phyloP scores from a whole-genome alignment of 2,888 invertebrate genomes.

The Cylindroiulus punctatus region DNA sequence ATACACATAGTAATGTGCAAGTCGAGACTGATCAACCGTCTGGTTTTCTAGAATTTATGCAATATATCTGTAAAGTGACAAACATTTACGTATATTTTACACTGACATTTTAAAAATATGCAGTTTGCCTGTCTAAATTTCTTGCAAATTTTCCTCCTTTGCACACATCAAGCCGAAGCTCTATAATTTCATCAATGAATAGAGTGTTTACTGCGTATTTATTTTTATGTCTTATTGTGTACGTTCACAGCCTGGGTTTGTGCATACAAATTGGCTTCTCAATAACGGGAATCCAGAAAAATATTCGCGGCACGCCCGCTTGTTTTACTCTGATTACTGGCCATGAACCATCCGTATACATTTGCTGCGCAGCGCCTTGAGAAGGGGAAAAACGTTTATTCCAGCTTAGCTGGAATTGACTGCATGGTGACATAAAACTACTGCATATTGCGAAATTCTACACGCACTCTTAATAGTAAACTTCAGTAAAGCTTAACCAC shows the following conservation, averaged over 20 bases:
- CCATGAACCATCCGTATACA: not conserved
- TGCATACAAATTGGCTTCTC: constrained; percentile 43
- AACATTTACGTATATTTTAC: too few species aligned
- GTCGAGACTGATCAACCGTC: too few species aligned
- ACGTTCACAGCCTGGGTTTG: not conserved
- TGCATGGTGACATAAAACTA: constrained; percentile 19
- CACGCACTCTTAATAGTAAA: constrained; percentile 7
- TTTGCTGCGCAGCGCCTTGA: not conserved
- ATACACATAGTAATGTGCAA: too few species aligned
- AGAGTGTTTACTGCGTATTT: constrained; percentile 36
- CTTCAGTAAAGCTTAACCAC: constrained; percentile 20
- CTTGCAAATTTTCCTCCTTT: not conserved
- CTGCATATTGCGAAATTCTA: not conserved
- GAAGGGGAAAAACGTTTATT: not conserved
- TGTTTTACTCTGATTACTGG: constrained; percentile 43
- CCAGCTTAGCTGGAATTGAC: not conserved
- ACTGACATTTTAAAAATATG: not conserved
- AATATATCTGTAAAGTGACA: too few species aligned
- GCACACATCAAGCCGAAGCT: constrained; percentile 21
- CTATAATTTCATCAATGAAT: constrained; percentile 40
- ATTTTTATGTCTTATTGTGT: constrained; percentile 25
- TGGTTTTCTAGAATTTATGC: too few species aligned
- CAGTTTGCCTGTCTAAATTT: not conserved
- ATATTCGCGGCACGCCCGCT: constrained; percentile 43
- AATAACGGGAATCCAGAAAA: constrained; percentile 15